Percentiles rank a stretch among this genome's conserved stretches.
These are phyloP conservation scores for Dipodomys stephensi DNA, from an alignment of 2,113 vertebrate species.

Conservation along the genomic window DNA sequence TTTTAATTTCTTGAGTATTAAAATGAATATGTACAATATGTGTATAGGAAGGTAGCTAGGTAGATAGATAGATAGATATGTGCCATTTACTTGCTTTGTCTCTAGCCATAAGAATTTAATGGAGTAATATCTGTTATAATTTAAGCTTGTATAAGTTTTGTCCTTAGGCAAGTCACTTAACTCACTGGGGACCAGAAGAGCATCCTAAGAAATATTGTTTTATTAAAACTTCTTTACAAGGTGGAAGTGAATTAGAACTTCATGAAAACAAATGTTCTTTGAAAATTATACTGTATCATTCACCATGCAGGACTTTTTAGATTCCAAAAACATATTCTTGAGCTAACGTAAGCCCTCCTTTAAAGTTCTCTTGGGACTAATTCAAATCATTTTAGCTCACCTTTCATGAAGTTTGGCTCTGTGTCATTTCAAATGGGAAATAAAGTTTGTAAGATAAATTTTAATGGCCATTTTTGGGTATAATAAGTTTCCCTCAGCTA, in stretches of 20 bases:
- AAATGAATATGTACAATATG: neutral
- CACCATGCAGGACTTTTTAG: neutral
- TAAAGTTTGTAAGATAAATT: constrained; percentile 8
- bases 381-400: neutral
- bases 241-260: neutral
- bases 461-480: neutral
- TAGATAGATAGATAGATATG: too few relatives aligned
- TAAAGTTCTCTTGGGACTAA: neutral
- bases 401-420: neutral
- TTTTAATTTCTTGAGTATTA: constrained; percentile 58
- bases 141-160: neutral
- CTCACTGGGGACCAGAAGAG: neutral
- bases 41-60: neutral
- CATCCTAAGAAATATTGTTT: constrained; percentile 15
- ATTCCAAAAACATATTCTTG: neutral
- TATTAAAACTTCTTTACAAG: neutral
- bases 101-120: constrained; percentile 58
- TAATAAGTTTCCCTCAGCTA: neutral
- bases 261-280: neutral
- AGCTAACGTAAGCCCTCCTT: neutral
- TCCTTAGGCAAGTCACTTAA: constrained; percentile 27
- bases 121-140: constrained; percentile 55
- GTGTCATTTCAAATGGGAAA: neutral
- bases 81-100: neutral
- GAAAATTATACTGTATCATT: neutral